phyloP scores from a whole-genome alignment of 2,888 invertebrate genomes.

The Thymelicus sylvestris region DNA sequence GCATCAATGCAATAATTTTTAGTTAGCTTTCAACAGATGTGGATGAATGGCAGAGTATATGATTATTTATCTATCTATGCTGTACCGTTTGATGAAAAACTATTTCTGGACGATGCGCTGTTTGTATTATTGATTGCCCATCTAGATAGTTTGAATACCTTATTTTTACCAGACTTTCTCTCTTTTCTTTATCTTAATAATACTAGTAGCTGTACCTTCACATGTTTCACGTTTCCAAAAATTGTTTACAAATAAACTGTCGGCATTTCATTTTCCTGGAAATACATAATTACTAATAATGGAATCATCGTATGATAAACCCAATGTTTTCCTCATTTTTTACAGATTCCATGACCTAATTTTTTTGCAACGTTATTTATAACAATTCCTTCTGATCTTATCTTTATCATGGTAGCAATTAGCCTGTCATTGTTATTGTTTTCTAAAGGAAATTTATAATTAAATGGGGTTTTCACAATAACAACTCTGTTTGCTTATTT shows the following conservation, averaged over 20 bases:
- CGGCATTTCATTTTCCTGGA: neutral
- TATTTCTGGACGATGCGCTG: neutral
- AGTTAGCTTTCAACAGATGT: slow-evolving; percentile 29
- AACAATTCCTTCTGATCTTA: neutral
- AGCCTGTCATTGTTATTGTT: neutral
- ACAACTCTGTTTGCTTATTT: slow-evolving; percentile 1
- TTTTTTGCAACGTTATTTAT: neutral
- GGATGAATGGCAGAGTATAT: slow-evolving; percentile 18
- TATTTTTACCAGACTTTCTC: too few relatives aligned
- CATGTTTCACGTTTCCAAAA: too few relatives aligned
- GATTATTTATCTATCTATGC: too few relatives aligned
- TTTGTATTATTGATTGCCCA: neutral
- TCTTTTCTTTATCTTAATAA: too few relatives aligned
- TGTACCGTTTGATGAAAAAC: slow-evolving; percentile 20
- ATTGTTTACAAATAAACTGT: neutral
- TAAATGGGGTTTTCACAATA: neutral
- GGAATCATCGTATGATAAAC: neutral
- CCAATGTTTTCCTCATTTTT: slow-evolving; percentile 4
- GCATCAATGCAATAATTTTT: slow-evolving; percentile 27
- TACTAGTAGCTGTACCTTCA: too few relatives aligned
- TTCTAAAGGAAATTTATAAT: neutral
- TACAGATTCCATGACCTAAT: neutral
- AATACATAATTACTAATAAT: neutral
- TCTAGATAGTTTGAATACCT: neutral
- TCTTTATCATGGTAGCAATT: neutral